Conservation (phyloP, 2,113 vertebrate species). For the Syngnathus typhle region DNA sequence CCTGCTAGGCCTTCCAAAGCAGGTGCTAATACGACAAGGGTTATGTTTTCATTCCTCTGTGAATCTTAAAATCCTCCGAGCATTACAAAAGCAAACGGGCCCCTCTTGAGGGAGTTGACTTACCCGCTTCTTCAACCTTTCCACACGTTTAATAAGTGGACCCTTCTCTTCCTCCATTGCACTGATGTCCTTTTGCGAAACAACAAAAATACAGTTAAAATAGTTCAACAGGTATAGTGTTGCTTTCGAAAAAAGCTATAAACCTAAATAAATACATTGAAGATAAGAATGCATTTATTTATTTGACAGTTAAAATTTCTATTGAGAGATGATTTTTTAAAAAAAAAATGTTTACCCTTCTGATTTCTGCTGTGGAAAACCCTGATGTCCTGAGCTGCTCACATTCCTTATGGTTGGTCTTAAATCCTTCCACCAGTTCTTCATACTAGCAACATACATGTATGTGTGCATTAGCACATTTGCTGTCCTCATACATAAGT, state of each 20-base stretch:
- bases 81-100: constrained; percentile 45
- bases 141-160: constrained; percentile 90
- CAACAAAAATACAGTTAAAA: background rate
- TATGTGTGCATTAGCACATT: background rate
- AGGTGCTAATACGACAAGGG: constrained; percentile 59
- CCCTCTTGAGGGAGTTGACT: constrained; percentile 39
- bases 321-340: background rate
- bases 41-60: constrained; percentile 78
- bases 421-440: constrained; percentile 92
- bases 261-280: background rate
- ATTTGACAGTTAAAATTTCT: background rate
- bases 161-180: constrained; percentile 98
- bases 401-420: constrained; percentile 90
- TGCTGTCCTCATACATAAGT: background rate
- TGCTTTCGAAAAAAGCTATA: no score
- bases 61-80: constrained; percentile 55
- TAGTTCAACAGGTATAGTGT: background rate
- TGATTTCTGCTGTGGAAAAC: constrained; percentile 92
- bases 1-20: constrained; percentile 63
- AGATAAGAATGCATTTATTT: background rate
- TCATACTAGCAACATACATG: constrained; percentile 78
- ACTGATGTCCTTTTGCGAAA: constrained; percentile 80
- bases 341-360: constrained; percentile 91
- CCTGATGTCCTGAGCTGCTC: constrained; percentile 90
- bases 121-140: constrained; percentile 93